These are phyloP conservation scores for Schizotus pectinicornis DNA, from an alignment of 2,888 invertebrate genomes.

Conservation along the genomic window DNA sequence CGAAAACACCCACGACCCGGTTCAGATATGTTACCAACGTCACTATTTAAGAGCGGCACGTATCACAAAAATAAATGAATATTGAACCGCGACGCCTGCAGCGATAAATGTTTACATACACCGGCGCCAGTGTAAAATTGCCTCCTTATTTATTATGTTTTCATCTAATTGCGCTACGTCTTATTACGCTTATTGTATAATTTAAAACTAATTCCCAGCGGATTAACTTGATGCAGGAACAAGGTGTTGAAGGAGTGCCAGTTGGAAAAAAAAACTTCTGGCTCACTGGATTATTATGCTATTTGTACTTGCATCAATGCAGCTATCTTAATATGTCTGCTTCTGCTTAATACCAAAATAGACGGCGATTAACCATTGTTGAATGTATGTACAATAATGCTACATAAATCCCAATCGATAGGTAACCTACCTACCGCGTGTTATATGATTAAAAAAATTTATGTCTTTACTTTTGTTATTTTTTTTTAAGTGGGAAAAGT, in stretches of 20 bases:
- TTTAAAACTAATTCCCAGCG: slow-evolving; percentile 7
- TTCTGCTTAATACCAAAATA: too few relatives aligned
- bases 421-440: too few relatives aligned
- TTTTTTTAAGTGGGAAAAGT: too few relatives aligned
- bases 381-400: too few relatives aligned
- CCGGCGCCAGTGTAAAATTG: slow-evolving; percentile 38
- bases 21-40: slow-evolving; percentile 21
- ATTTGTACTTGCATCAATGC: background rate
- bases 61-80: slow-evolving; percentile 40
- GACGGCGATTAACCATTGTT: too few relatives aligned
- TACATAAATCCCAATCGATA: too few relatives aligned
- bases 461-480: too few relatives aligned
- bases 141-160: slow-evolving; percentile 27
- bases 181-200: slow-evolving; percentile 28
- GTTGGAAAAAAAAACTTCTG: background rate
- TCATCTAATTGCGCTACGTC: slow-evolving; percentile 28
- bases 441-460: too few relatives aligned
- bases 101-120: slow-evolving; percentile 39
- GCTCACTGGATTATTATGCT: background rate
- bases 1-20: slow-evolving; percentile 21
- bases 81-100: slow-evolving; percentile 37
- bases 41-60: slow-evolving; percentile 34
- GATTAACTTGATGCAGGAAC: too few relatives aligned
- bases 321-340: too few relatives aligned
- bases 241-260: slow-evolving; percentile 23